Conservation (phyloP, 2,797 vertebrate genomes). For the Sebastolobus alascanus region DNA sequence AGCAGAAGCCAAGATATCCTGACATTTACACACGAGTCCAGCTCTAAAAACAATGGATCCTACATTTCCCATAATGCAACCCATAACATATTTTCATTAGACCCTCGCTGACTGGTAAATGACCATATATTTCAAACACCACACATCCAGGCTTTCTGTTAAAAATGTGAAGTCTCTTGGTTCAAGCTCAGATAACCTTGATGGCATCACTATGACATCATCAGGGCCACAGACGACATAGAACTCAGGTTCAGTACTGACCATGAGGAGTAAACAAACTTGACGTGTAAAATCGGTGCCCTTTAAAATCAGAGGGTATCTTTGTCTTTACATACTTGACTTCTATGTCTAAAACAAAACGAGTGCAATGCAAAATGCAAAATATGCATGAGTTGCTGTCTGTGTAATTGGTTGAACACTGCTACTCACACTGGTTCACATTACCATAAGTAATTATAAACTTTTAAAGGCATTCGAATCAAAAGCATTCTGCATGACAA, state of each 20-base stretch:
- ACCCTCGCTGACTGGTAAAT: not conserved
- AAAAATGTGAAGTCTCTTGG: not conserved
- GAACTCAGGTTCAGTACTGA: too few relatives aligned
- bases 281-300: not conserved
- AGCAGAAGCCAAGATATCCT: not conserved
- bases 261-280: not conserved
- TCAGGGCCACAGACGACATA: not conserved
- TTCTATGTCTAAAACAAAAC: not conserved
- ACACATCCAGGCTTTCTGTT: too few relatives aligned
- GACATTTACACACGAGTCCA: not conserved
- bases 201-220: not conserved
- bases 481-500: constrained; percentile 42
- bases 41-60: not conserved
- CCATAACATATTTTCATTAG: not conserved
- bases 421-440: constrained; percentile 53
- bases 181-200: not conserved
- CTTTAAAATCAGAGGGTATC: constrained; percentile 2
- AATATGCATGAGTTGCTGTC: constrained; percentile 47
- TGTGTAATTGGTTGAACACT: constrained; percentile 60
- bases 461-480: constrained; percentile 58
- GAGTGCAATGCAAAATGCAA: constrained; percentile 1
- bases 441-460: constrained; percentile 74
- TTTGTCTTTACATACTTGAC: not conserved
- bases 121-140: not conserved
- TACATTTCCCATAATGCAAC: constrained; percentile 2